phyloP scores from a whole-genome alignment of 2,113 vertebrate species.

The Oplegnathus fasciatus region DNA sequence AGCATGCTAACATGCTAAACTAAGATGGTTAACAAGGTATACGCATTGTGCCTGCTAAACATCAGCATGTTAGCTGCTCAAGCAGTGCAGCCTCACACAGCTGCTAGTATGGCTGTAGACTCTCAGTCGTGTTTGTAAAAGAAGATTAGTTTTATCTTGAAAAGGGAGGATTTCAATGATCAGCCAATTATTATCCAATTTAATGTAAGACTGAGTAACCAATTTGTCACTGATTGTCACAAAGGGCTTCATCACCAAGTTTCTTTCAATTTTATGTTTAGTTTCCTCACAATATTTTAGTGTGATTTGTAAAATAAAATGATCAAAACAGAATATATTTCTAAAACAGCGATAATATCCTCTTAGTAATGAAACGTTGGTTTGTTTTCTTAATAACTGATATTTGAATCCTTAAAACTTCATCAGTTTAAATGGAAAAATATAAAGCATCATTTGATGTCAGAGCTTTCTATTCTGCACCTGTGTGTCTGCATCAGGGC shows the following conservation, averaged over 20 bases:
- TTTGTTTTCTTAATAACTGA: neutral
- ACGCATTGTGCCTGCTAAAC: neutral
- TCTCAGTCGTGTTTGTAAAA: neutral
- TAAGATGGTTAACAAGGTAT: neutral
- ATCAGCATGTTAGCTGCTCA: neutral
- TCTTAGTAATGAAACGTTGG: neutral
- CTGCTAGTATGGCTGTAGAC: too few relatives aligned
- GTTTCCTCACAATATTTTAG: neutral
- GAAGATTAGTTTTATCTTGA: neutral
- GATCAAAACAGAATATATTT: neutral
- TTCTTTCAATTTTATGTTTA: neutral
- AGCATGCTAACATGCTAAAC: neutral
- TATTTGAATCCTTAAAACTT: conserved; percentile 12
- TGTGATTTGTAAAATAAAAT: neutral
- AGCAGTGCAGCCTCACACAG: neutral
- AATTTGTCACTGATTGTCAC: neutral
- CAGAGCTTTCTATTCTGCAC: conserved; percentile 59
- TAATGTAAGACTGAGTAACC: neutral
- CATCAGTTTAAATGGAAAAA: conserved; percentile 17
- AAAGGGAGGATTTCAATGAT: neutral
- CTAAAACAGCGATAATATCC: neutral
- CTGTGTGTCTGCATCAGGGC: conserved; percentile 47
- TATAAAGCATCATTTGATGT: conserved; percentile 58
- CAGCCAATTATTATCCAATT: neutral
- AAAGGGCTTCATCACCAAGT: neutral